These are phyloP conservation scores for Aphaenogaster rudis DNA, from an alignment of 1,140 invertebrate genomes.

Conservation along the genomic window DNA sequence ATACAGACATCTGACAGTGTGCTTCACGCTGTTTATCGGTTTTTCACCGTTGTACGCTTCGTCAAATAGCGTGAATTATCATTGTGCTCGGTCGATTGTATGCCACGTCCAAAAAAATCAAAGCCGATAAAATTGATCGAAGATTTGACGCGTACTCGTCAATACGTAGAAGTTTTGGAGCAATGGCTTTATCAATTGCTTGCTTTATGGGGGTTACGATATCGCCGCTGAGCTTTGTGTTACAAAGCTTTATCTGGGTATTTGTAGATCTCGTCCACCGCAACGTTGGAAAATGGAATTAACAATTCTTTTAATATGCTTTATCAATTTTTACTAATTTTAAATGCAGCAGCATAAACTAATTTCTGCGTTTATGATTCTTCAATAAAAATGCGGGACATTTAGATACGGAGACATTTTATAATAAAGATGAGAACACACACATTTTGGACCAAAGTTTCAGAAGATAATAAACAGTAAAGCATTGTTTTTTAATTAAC, in stretches of 20 bases:
- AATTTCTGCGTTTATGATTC: neutral
- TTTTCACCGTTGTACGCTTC: neutral
- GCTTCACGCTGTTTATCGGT: conserved; percentile 17
- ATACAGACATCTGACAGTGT: neutral
- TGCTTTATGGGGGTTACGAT: conserved; percentile 47
- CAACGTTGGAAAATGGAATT: neutral
- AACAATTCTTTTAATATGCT: neutral
- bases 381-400: neutral
- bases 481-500: neutral
- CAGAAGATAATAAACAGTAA: neutral
- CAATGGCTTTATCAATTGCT: conserved; percentile 46
- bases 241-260: conserved; percentile 25
- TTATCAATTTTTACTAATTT: neutral
- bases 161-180: conserved; percentile 28
- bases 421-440: neutral
- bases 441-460: neutral
- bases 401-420: neutral
- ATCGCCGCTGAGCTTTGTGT: neutral
- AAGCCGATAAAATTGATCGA: conserved; percentile 30
- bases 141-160: conserved; percentile 24
- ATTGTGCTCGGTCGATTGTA: conserved; percentile 24
- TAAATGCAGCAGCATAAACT: neutral
- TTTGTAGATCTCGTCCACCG: conserved; percentile 4
- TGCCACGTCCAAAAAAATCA: neutral
- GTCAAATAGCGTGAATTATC: conserved; percentile 43